Percentiles rank a stretch among this genome's conserved stretches.
Conservation (phyloP, 2,113 vertebrate genomes). For the Vimba vimba region DNA sequence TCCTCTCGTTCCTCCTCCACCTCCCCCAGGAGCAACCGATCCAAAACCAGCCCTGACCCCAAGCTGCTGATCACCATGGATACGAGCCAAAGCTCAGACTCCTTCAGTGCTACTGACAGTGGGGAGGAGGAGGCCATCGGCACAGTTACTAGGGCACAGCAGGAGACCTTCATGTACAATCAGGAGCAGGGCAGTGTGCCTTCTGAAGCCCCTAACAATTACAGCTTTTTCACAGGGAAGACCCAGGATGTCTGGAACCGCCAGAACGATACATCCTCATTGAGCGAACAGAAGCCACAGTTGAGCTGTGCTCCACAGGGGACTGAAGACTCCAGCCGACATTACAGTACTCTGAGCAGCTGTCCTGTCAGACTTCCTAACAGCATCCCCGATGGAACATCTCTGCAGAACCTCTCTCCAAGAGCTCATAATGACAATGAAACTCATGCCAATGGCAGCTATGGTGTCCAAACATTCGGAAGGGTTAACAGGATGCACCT, state of each 20-base stretch:
- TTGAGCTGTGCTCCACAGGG: conserved; percentile 65
- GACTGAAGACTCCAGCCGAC: background rate
- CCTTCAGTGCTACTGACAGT: conserved; percentile 75
- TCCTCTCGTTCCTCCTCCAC: conserved; percentile 67
- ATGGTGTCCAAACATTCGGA: conserved; percentile 69
- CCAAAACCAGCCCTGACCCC: conserved; percentile 57
- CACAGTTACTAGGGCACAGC: conserved; percentile 87
- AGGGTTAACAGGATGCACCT: conserved; percentile 89
- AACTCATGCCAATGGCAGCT: conserved; percentile 3
- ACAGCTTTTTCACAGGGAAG: conserved; percentile 57
- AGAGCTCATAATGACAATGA: conserved; percentile 46
- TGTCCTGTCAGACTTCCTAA: conserved; percentile 75
- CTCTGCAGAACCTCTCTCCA: conserved; percentile 69
- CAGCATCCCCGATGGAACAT: conserved; percentile 69
- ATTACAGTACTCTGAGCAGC: conserved; percentile 58
- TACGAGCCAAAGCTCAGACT: conserved; percentile 67
- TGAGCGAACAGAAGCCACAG: conserved; percentile 64
- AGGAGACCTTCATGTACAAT: conserved; percentile 94
- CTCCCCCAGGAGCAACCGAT: conserved; percentile 56
- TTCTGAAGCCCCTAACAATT: conserved; percentile 49
- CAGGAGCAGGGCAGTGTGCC: conserved; percentile 79
- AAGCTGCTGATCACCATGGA: conserved; percentile 68
- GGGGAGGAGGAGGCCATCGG: conserved; percentile 89
- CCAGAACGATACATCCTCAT: conserved; percentile 69
- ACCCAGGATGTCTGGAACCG: conserved; percentile 72